Percentiles rank a stretch among this genome's conserved stretches.
Conservation (phyloP, 2,888 invertebrate species). For the Orthonevra nobilis region DNA sequence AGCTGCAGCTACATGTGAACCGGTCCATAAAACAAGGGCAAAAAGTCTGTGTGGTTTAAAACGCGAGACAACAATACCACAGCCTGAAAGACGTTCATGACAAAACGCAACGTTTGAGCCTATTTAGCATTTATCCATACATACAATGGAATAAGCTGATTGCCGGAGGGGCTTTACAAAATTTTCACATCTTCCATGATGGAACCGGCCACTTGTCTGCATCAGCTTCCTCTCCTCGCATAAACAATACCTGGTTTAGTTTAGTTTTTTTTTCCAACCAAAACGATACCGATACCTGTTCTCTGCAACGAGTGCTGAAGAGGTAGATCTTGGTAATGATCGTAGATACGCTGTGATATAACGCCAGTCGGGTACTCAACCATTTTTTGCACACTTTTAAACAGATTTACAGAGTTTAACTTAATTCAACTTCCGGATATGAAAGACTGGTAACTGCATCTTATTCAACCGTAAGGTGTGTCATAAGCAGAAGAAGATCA, state of each 20-base stretch:
- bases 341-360: slow-evolving; percentile 13
- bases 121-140: slow-evolving; percentile 16
- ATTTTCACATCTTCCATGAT: too few relatives aligned
- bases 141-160: slow-evolving; percentile 22
- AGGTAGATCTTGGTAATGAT: too few relatives aligned
- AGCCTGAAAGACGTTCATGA: neutral
- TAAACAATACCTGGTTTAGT: too few relatives aligned
- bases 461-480: slow-evolving; percentile 30
- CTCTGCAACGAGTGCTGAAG: too few relatives aligned
- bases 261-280: too few relatives aligned
- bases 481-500: slow-evolving; percentile 3
- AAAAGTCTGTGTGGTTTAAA: slow-evolving; percentile 33
- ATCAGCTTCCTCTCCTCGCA: too few relatives aligned
- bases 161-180: too few relatives aligned
- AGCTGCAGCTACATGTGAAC: slow-evolving; percentile 5
- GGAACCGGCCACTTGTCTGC: too few relatives aligned
- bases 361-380: neutral
- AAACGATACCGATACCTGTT: too few relatives aligned
- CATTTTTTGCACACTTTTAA: neutral
- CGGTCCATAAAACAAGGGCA: slow-evolving; percentile 47
- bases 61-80: slow-evolving; percentile 35
- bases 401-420: too few relatives aligned
- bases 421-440: slow-evolving; percentile 28
- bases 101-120: slow-evolving; percentile 28
- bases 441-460: slow-evolving; percentile 6